These are phyloP conservation scores for Eulemur mongoz DNA, from an alignment of 2,797 vertebrate species.

Conservation along the genomic window DNA sequence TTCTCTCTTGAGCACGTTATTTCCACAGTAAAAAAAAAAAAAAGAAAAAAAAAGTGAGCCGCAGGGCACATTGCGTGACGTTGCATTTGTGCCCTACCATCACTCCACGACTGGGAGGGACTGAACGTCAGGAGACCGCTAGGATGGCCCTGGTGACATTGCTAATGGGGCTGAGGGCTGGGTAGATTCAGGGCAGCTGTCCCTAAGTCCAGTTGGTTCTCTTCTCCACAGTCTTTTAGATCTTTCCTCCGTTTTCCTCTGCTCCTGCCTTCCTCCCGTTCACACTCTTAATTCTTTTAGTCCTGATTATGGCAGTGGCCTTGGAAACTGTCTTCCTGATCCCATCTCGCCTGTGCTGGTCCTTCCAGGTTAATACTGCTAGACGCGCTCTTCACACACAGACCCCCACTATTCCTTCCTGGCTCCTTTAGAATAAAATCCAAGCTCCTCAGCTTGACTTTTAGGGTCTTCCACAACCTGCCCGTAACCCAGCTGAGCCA, in stretches of 20 bases:
- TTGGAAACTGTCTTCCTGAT: not conserved
- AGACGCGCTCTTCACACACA: not conserved
- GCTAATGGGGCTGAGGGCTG: not conserved
- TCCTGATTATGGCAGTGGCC: not conserved
- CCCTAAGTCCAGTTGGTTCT: not conserved
- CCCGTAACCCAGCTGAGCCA: not conserved
- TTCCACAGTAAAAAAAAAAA: not conserved
- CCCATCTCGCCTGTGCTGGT: not conserved
- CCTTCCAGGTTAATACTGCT: not conserved
- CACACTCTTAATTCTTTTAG: not conserved
- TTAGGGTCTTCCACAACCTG: not conserved
- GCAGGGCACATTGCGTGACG: fast-evolving
- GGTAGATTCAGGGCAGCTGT: not conserved
- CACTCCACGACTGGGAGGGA: not conserved
- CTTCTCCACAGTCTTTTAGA: fast-evolving
- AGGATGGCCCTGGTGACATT: not conserved
- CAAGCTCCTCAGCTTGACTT: not conserved
- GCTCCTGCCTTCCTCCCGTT: not conserved
- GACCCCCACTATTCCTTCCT: not conserved
- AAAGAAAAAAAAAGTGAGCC: not conserved
- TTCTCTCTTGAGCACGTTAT: not conserved
- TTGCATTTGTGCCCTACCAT: not conserved
- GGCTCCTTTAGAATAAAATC: not conserved
- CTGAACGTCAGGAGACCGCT: not conserved
- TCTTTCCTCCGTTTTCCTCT: not conserved